Evolutionary conservation across 1,140 invertebrate species (phyloP).

Genomic region (Rhopalosiphum padi): DNA sequence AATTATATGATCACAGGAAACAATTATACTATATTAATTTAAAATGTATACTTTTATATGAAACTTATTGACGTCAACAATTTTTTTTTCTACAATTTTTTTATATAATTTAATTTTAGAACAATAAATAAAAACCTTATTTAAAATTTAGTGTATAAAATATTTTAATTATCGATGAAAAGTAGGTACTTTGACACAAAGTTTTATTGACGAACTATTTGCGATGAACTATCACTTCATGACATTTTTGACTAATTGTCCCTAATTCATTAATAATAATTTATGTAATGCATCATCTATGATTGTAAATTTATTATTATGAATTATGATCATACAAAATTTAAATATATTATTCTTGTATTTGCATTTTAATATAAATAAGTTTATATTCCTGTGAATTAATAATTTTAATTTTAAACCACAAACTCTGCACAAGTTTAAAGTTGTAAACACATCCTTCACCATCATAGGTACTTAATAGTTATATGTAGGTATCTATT

Average conservation of each 20-base stretch:
- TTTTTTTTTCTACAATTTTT: too few relatives aligned
- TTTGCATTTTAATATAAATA: neutral
- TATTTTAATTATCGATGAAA: neutral
- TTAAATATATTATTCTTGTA: neutral
- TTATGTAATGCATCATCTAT: neutral
- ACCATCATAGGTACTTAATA: neutral
- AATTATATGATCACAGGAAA: neutral
- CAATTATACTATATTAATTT: neutral
- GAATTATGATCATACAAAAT: neutral
- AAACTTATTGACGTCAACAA: neutral
- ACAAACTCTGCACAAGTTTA: neutral
- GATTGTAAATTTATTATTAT: neutral
- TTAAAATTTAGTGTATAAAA: neutral
- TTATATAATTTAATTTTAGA: constrained; percentile 8
- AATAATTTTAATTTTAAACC: neutral
- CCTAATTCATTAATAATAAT: neutral
- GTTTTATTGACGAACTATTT: neutral
- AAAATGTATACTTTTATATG: neutral
- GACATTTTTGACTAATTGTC: neutral
- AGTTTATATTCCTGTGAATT: neutral
- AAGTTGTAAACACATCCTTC: neutral
- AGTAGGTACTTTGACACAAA: neutral
- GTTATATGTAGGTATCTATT: neutral
- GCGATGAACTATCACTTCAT: neutral
- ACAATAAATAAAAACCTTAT: neutral